Base-by-base conservation (phyloP, 2,888 invertebrate genomes). In the Yponomeuta sedellus region DNA sequence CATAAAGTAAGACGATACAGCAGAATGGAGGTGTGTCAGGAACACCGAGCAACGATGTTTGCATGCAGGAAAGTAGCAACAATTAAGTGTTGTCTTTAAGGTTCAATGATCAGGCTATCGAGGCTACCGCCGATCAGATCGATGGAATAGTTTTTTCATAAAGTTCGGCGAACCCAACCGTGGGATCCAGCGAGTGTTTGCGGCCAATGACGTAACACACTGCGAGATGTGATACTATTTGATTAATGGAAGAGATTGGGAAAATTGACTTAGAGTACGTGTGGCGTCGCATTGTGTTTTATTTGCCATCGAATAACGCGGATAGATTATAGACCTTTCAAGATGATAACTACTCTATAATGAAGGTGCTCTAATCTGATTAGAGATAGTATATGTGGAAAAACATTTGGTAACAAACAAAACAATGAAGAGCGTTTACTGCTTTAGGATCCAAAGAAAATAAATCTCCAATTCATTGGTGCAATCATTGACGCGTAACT, bases 181-280 rank as follows among this genome's bases (percentile, higher is more conserved):
- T 85, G 85, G 83, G 85, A 85, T 76, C 44, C 12, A 52, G 44
- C 44, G 44, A 52, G 44, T 52, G 16, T 75, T 73, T 74, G 61
- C 64, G 64, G 72, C 71, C 70, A 75, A 72, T 80, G 79, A 79
- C 76, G 79, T 77, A 79, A 79, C 73, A 71, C 71, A 69, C 75
- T 73, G 73, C 74, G 44, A 52, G 74, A 73, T 73, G 72, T 76
- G 76, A 79, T 67, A 59, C 63, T 65, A 28, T 80, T 80, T 83
- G 87, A 88, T 86, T 83, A 85, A 86, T 86, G 82, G 80, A 84
- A 81, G 75, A 77, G 86, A 86, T 87, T 84, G 81, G 77, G 74
- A 78, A 82, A 82, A 83, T 80, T 80, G 77, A 79, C 79, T 78
- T 77, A 78, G 81, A 78, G 77, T 73, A 74, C 77, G 79, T 52